Conservation (phyloP, 2,797 vertebrate species). For the Otolemur crassicaudatus region DNA sequence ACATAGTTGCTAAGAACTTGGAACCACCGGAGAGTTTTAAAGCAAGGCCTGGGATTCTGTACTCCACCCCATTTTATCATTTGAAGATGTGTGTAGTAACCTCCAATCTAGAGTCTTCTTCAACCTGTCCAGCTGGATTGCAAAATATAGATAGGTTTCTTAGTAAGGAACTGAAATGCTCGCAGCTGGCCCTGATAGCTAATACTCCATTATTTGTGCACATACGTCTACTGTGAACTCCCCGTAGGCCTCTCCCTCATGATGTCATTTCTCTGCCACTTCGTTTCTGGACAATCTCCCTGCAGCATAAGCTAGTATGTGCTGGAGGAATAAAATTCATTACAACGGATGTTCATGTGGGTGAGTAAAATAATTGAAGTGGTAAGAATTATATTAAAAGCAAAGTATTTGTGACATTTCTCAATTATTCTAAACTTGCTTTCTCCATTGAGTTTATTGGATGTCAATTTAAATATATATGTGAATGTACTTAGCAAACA, state of each 20-base stretch:
- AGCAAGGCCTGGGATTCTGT: neutral
- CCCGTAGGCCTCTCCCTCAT: neutral
- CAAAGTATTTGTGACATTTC: neutral
- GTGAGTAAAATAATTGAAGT: neutral
- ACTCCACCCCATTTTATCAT: neutral
- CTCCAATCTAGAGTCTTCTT: neutral
- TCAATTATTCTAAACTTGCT: constrained; percentile 33
- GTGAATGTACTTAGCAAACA: neutral
- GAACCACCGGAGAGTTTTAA: neutral
- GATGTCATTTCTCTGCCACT: neutral
- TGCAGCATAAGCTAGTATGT: neutral
- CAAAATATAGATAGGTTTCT: neutral
- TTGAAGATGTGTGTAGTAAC: neutral
- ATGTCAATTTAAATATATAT: neutral
- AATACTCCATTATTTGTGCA: neutral
- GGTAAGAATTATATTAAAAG: constrained; percentile 12
- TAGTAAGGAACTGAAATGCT: neutral
- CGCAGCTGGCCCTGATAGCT: neutral
- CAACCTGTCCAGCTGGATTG: neutral
- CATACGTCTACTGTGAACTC: neutral
- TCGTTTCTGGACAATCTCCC: neutral
- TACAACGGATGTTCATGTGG: neutral
- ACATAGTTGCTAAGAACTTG: neutral
- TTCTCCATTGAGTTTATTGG: neutral
- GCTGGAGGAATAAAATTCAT: neutral